Percentiles rank a stretch among this genome's conserved stretches.
Conservation (phyloP, 2,797 vertebrate genomes). For the Rhabdophis nuchalis region DNA sequence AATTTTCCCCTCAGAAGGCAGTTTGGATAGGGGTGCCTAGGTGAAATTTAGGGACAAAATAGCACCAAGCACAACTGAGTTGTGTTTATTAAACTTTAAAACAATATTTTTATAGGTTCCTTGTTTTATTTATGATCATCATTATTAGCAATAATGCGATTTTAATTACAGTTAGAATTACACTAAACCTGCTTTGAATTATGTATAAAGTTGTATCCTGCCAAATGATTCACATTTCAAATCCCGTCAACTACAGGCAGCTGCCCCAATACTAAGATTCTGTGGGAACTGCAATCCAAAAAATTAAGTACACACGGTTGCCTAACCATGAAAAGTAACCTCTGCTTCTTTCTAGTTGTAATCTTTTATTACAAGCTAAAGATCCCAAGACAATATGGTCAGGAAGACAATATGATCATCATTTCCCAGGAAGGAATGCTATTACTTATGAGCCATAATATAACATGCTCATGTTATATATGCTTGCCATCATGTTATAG, state of each 20-base stretch:
- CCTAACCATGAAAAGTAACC: background rate
- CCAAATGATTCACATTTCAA: background rate
- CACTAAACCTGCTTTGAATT: background rate
- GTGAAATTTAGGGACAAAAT: background rate
- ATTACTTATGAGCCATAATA: background rate
- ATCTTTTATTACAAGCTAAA: background rate
- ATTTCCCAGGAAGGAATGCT: background rate
- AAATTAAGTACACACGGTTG: background rate
- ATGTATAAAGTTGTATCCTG: background rate
- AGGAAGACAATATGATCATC: background rate
- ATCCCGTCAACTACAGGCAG: background rate
- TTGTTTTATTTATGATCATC: background rate
- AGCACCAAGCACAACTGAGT: constrained; percentile 13
- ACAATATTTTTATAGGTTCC: constrained; percentile 14
- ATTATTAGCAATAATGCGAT: background rate
- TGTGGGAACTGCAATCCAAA: background rate
- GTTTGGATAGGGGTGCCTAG: background rate
- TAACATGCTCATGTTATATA: background rate
- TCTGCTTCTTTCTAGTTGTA: background rate
- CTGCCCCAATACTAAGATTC: background rate
- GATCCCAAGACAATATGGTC: background rate
- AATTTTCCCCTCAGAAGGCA: background rate
- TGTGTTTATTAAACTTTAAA: background rate
- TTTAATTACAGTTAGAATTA: background rate
- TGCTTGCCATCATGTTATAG: background rate